Evolutionary conservation across 1,140 invertebrate species (phyloP).

Genomic region (Euura saliciscinereae): DNA sequence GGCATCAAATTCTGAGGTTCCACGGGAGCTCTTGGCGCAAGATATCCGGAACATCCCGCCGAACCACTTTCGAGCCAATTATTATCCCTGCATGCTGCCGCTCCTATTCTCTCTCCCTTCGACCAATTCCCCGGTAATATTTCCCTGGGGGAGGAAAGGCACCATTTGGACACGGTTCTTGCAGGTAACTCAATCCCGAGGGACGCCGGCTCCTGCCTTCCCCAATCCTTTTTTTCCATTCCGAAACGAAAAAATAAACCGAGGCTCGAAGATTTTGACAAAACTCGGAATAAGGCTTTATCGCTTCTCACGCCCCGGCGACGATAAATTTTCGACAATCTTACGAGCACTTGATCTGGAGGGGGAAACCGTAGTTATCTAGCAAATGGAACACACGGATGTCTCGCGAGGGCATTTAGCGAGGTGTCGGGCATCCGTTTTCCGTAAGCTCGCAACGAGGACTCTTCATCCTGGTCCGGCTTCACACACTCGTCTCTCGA

Average conservation of each 20-base stretch:
- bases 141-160: neutral
- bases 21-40: neutral
- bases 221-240: too few species aligned
- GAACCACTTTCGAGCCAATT: neutral
- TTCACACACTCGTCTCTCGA: neutral
- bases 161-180: neutral
- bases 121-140: neutral
- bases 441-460: neutral
- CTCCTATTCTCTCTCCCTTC: neutral
- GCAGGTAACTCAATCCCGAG: too few species aligned
- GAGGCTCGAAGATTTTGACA: too few species aligned
- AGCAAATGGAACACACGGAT: too few species aligned
- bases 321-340: too few species aligned
- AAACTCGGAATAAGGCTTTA: too few species aligned
- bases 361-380: too few species aligned
- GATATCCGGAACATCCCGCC: neutral
- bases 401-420: neutral
- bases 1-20: too few species aligned
- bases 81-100: neutral
- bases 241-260: too few species aligned
- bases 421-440: neutral
- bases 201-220: too few species aligned
- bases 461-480: slow-evolving; percentile 2
- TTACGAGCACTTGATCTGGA: too few species aligned
- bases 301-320: too few species aligned